Base-by-base conservation (phyloP, 1,140 invertebrate genomes). In the Pseudomyrmex cubaensis region DNA sequence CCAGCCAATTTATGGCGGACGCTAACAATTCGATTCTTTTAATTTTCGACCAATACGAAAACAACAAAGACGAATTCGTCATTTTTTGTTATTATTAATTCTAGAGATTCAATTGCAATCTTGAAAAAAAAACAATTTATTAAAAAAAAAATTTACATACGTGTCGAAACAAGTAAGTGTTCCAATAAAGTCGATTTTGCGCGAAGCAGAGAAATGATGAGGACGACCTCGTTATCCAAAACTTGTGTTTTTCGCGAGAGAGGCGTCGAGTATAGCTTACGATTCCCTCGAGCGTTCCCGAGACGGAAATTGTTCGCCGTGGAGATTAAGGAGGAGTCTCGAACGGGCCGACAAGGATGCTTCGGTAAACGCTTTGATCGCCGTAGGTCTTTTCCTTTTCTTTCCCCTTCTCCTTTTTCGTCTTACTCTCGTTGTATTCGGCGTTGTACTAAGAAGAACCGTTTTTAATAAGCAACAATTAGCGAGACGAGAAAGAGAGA, bases 401-500 rank as follows among this genome's bases (percentile, higher is more conserved):
- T 35, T 76, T 46, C 35, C 56, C 9, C n/a, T 70, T 54, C 12
- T 7, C 12, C 64, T 44, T 22, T 73, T 2, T 20, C 44, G 15
- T 76, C 20, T 25, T 20, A 13, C 20, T 61, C 15, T 35, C 35
- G 17, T 10, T 20, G 46, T 61, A 54, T 50, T 61, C 66, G 20
- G 22, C 59, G 85, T 85, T 84, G 80, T 76, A 76, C 67, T 25
- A 73, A 56, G 73, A 48, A 89, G 76, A 89, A 91, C 67, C 85
- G 90, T 92, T 93, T 94, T 94, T 94, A 94, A 94, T 94, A 94
- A 94, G 92, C 90, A 86, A 90, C 92, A 93, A 94, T 94, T 94
- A 93, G 91, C 57, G n/a, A 78, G 57, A 62, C 25, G 62, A 57
- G 17, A 83, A 57, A 25, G 25, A 25, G 25, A 25, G 25, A 25